Percentiles rank a stretch among this genome's conserved stretches.
These are phyloP conservation scores for Micromys minutus DNA, from an alignment of 2,113 vertebrate species.

Conservation along the genomic window DNA sequence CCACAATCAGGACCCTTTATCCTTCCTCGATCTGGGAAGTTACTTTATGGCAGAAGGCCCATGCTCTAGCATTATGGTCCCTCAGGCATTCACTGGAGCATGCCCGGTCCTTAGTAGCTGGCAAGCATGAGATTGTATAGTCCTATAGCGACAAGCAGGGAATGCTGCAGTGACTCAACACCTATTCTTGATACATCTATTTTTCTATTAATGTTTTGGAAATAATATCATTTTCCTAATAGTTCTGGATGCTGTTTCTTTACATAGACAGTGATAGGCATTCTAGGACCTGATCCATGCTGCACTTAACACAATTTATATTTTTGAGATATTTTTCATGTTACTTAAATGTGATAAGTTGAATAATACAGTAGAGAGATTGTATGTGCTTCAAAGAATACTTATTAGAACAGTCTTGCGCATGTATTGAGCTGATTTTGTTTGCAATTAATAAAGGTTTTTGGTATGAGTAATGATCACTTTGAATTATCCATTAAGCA, in stretches of 20 bases:
- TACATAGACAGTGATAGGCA: not conserved
- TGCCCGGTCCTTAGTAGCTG: too few relatives aligned
- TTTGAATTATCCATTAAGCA: not conserved
- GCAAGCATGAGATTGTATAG: not conserved
- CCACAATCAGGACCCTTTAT: not conserved
- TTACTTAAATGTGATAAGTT: not conserved
- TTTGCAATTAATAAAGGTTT: not conserved
- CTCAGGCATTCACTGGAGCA: conserved; percentile 91
- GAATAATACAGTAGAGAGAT: not conserved
- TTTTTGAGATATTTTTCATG: not conserved
- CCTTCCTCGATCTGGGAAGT: not conserved
- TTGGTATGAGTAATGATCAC: not conserved
- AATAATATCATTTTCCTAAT: not conserved
- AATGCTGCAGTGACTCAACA: not conserved
- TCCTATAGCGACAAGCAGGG: not conserved
- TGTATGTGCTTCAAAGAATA: not conserved
- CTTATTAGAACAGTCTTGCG: not conserved
- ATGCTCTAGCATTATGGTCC: conserved; percentile 88
- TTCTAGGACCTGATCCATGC: not conserved
- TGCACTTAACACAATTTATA: not conserved
- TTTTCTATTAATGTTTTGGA: not conserved
- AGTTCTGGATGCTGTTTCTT: not conserved
- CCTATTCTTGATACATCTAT: not conserved
- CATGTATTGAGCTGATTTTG: not conserved
- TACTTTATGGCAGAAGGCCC: conserved; percentile 92